These are phyloP conservation scores for Acanthosepion lycidas DNA, from an alignment of 2,888 invertebrate genomes.

Conservation along the genomic window DNA sequence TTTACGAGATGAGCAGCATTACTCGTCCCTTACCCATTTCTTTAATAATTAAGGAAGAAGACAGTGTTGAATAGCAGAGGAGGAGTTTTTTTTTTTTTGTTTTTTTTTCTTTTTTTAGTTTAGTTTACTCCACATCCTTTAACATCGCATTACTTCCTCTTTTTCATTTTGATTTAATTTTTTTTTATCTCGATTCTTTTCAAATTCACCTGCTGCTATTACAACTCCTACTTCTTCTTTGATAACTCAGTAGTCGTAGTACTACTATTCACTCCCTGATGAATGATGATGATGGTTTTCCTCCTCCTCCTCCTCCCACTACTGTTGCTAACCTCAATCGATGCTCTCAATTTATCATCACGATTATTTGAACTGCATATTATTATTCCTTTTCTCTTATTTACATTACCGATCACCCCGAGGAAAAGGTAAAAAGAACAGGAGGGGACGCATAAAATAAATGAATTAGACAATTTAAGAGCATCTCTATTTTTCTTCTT, in stretches of 20 bases:
- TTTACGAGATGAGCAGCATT: not conserved
- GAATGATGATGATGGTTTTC: too few relatives aligned
- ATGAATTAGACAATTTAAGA: not conserved
- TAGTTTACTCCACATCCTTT: not conserved
- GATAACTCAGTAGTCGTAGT: not conserved
- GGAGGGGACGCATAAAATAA: not conserved
- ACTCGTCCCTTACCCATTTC: not conserved
- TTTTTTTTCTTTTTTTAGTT: too few relatives aligned
- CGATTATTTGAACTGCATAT: not conserved
- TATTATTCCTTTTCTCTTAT: not conserved
- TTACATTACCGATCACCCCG: not conserved
- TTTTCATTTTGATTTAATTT: not conserved
- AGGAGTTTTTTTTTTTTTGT: too few relatives aligned
- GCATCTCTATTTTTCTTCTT: not conserved
- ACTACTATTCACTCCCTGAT: not conserved
- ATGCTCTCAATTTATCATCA: not conserved
- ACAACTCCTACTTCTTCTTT: not conserved
- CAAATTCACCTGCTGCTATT: not conserved
- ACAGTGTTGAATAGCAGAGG: not conserved
- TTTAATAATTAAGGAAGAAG: not conserved
- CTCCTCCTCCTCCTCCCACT: not conserved
- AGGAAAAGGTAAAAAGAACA: not conserved
- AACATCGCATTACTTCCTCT: not conserved
- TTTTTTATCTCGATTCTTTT: too few relatives aligned
- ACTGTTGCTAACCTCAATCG: not conserved